Conservation (phyloP, 1,140 invertebrate species). For the Agrilus planipennis region DNA sequence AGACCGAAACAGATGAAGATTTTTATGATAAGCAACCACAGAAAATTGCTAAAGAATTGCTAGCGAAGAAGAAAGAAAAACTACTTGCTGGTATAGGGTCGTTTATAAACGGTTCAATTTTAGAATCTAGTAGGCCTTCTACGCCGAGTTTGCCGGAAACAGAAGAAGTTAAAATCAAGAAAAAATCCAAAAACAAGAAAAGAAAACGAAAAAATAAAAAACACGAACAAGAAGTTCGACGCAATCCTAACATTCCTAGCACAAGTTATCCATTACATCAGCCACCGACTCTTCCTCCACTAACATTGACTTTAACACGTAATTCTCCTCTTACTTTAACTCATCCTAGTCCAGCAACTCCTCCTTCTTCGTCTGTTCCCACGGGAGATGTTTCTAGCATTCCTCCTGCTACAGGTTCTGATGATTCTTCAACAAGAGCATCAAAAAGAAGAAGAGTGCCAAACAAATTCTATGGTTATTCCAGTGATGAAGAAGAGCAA, state of each 20-base stretch:
- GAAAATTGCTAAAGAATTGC: slow-evolving; percentile 50
- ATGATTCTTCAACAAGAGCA: slow-evolving; percentile 34
- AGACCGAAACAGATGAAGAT: slow-evolving; percentile 74
- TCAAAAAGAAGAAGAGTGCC: slow-evolving; percentile 66
- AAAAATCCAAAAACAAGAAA: slow-evolving; percentile 45
- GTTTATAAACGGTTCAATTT: slow-evolving; percentile 22
- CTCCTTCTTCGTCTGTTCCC: not conserved
- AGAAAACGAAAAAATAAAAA: slow-evolving; percentile 37
- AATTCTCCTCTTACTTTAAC: slow-evolving; percentile 33
- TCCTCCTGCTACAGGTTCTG: slow-evolving; percentile 2
- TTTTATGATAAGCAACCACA: slow-evolving; percentile 76
- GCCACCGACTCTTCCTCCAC: slow-evolving; percentile 18
- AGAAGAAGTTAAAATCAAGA: slow-evolving; percentile 35
- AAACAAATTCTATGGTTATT: slow-evolving; percentile 76
- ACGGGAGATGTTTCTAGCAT: not conserved
- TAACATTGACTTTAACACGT: slow-evolving; percentile 36
- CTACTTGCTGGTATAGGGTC: slow-evolving; percentile 43
- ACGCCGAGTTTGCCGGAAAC: slow-evolving; percentile 40
- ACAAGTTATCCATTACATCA: slow-evolving; percentile 18
- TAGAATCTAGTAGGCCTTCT: slow-evolving; percentile 43
- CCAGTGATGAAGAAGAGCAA: slow-evolving; percentile 64
- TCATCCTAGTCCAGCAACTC: not conserved
- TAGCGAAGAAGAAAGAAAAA: slow-evolving; percentile 58
- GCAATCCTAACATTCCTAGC: slow-evolving; percentile 11
- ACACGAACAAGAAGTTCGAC: slow-evolving; percentile 19